Evolutionary conservation across 2,888 invertebrate species (phyloP).

Genomic region (Zootermopsis nevadensis): DNA sequence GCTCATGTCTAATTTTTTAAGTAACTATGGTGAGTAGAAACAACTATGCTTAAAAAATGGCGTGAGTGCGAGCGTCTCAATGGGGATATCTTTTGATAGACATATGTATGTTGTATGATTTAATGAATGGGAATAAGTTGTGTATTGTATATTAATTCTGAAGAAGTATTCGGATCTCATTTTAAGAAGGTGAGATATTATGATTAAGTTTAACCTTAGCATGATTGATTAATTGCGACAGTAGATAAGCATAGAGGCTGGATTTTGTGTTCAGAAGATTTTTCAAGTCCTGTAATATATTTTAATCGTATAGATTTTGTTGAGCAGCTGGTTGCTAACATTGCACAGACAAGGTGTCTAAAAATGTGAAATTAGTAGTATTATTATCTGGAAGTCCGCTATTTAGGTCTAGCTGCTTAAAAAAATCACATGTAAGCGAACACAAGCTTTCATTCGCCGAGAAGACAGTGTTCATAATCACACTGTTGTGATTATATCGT

Average conservation of each 20-base stretch:
- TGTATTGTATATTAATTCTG: neutral
- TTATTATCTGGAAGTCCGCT: no score
- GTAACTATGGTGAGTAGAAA: conserved; percentile 36
- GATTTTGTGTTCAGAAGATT: neutral
- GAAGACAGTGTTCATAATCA: neutral
- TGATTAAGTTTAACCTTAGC: neutral
- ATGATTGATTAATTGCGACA: neutral
- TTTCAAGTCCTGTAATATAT: no score
- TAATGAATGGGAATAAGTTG: conserved; percentile 21
- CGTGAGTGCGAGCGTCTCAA: conserved; percentile 44
- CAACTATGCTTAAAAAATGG: conserved; percentile 42
- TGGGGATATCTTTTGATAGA: neutral
- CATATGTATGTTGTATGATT: neutral
- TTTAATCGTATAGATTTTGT: no score
- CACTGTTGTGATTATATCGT: neutral
- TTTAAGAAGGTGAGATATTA: conserved; percentile 29
- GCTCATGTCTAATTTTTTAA: neutral
- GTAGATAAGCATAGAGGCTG: neutral
- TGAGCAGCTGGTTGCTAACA: no score
- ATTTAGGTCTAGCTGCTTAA: neutral
- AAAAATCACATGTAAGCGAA: neutral
- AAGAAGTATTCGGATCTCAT: neutral
- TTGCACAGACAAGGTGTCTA: no score
- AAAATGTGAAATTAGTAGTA: no score
- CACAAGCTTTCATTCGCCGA: neutral